A percentile compares a stretch with the other conserved stretches of the same genome.
These are phyloP conservation scores for Pontoporia blainvillei DNA, from an alignment of 2,113 vertebrate genomes.

Conservation along the genomic window DNA sequence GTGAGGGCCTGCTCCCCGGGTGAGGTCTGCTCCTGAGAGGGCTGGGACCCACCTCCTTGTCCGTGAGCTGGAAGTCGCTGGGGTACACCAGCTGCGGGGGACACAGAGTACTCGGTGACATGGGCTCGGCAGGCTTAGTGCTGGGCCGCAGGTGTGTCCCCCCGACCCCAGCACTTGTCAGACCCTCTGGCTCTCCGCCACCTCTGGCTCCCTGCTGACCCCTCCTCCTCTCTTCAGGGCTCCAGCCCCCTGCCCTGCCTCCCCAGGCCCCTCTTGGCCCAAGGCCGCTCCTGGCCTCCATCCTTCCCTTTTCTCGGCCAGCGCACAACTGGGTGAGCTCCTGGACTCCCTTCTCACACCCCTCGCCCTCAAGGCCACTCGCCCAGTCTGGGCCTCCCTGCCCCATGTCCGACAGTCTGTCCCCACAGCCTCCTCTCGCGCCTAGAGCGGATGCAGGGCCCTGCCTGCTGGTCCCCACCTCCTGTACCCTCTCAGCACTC, in stretches of 20 bases:
- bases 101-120: background rate
- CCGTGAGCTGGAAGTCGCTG: constrained; percentile 88
- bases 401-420: background rate
- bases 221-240: fast-evolving
- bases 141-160: fast-evolving
- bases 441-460: background rate
- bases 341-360: background rate
- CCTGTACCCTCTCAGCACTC: background rate
- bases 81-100: constrained; percentile 90
- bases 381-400: no score
- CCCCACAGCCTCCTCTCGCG: background rate
- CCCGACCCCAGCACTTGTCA: background rate
- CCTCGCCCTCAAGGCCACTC: background rate
- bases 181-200: no score
- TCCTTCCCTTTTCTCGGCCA: background rate
- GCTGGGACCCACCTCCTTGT: constrained; percentile 90
- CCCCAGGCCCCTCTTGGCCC: background rate
- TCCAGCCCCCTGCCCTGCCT: fast-evolving
- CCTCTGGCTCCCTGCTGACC: background rate
- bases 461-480: no score
- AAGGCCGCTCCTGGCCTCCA: background rate
- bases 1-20: background rate
- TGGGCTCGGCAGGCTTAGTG: fast-evolving
- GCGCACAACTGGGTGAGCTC: no score
- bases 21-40: background rate